Evolutionary conservation across 2,113 vertebrate species (phyloP), one percentile per base, ranked within the genome.

Genomic region (Morone chrysops): DNA sequence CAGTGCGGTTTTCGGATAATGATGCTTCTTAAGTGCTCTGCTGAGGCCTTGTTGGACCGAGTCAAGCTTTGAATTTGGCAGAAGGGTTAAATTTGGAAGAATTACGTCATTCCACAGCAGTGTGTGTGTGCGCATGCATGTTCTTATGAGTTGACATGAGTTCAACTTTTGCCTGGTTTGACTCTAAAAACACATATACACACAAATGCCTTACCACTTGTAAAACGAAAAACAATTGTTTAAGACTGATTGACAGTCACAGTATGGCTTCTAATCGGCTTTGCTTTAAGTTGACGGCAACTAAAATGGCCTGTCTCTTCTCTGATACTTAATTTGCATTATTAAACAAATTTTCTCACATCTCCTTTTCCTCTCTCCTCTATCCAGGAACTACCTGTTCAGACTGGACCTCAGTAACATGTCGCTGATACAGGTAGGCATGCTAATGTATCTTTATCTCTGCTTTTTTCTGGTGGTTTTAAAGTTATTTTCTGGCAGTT

Each of bases 331-430:
- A 2, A 45, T 81, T 77, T 79, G 45, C 59, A 62, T 85, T 80
- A 25, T 43, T 70, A 45, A 78, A 72, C 25, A 61, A 10, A 43
- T 31, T 16, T 65, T 54, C 61, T 53, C 14, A 7, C 16, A 10
- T 56, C 1, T 65, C 0, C 18, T 74, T 31, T 4, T 70, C 13
- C 22, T 85, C 25, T 92, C 54, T 88, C 47, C 9, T 74, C 73
- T 48, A 60, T 87, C 66, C 96, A 99, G 98, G 94, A 99, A 99
- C 96, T 96, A 96, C 96, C 97, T 99, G 96, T 99, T 99, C 96
- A 96, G 98, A 93, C 96, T 99, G 94, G 97, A 96, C 93, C 96
- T 99, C 75, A 95, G 93, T 93, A 99, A 99, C 88, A 82, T 99
- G 94, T 99, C 98, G 70, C 94, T 98, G 67, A 96, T 98, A 84